Percentiles rank a stretch among this genome's conserved stretches.
Evolutionary conservation across 2,113 vertebrate species (phyloP).

Genomic region (Caranx ignobilis): DNA sequence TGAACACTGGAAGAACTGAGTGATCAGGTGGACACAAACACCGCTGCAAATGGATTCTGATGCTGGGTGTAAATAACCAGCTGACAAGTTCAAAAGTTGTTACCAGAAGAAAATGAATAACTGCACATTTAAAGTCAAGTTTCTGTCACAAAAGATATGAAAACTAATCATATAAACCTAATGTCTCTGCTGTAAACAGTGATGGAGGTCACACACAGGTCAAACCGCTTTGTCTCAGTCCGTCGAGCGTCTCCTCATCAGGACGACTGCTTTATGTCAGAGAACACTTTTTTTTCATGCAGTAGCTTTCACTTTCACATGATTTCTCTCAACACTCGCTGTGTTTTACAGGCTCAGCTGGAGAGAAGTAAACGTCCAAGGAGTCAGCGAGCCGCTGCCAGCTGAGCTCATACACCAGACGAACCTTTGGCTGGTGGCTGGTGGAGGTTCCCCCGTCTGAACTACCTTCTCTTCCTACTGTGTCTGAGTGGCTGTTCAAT

Average conservation of each 20-base stretch:
- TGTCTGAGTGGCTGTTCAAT: not conserved
- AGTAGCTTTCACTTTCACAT: not conserved
- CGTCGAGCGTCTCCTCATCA: not conserved
- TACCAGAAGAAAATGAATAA: too few relatives aligned
- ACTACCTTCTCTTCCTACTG: not conserved
- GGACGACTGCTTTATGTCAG: too few relatives aligned
- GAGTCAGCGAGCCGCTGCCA: not conserved
- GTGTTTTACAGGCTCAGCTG: not conserved
- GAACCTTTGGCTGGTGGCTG: slow-evolving; percentile 1
- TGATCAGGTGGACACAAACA: too few relatives aligned
- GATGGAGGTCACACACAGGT: not conserved
- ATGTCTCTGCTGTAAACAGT: too few relatives aligned
- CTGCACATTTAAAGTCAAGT: too few relatives aligned
- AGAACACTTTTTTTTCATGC: not conserved
- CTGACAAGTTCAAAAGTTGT: too few relatives aligned
- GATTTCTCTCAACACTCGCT: not conserved
- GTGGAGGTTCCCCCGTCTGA: not conserved
- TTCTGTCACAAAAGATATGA: too few relatives aligned
- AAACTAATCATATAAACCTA: too few relatives aligned
- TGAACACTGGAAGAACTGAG: too few relatives aligned
- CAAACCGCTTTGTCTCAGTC: not conserved
- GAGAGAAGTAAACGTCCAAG: slow-evolving; percentile 14
- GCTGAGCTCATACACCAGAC: not conserved
- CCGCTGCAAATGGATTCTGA: too few relatives aligned
- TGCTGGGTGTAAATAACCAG: too few relatives aligned